A percentile compares a stretch with the other conserved stretches of the same genome.
Conservation (phyloP, 2,888 invertebrate species). For the Dynastes grantii region DNA sequence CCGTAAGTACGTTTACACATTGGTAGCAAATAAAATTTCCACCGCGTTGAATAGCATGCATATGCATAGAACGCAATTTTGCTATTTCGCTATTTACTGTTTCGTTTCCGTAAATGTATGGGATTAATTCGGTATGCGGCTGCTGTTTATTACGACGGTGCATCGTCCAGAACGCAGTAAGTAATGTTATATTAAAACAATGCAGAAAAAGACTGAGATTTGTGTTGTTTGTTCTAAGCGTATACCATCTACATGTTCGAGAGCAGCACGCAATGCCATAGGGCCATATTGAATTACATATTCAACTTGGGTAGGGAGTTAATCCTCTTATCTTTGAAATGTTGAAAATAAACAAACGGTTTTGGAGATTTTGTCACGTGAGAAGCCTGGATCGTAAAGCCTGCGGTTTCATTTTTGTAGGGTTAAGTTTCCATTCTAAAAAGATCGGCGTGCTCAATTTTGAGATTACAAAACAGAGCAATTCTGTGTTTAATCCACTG, state of each 20-base stretch:
- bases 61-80: neutral
- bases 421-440: neutral
- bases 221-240: neutral
- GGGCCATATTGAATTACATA: slow-evolving; percentile 6
- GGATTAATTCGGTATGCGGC: slow-evolving; percentile 10
- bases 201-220: neutral
- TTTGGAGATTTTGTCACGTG: neutral
- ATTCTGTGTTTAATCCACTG: too few species aligned
- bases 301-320: neutral
- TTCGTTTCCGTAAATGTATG: slow-evolving; percentile 5
- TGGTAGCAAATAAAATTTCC: neutral
- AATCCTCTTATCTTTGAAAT: slow-evolving; percentile 12
- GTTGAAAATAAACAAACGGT: neutral
- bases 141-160: neutral
- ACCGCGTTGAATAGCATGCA: neutral
- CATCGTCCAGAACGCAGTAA: neutral
- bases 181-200: slow-evolving; percentile 8
- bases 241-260: neutral
- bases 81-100: slow-evolving; percentile 9
- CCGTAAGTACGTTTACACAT: neutral
- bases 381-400: neutral
- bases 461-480: too few species aligned
- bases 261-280: neutral
- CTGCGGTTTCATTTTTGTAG: neutral
- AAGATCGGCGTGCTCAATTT: too few species aligned